Percentiles rank a stretch among this genome's conserved stretches.
Evolutionary conservation across 2,797 vertebrate genomes (phyloP).

Genomic region (Enteromius treurensis): DNA sequence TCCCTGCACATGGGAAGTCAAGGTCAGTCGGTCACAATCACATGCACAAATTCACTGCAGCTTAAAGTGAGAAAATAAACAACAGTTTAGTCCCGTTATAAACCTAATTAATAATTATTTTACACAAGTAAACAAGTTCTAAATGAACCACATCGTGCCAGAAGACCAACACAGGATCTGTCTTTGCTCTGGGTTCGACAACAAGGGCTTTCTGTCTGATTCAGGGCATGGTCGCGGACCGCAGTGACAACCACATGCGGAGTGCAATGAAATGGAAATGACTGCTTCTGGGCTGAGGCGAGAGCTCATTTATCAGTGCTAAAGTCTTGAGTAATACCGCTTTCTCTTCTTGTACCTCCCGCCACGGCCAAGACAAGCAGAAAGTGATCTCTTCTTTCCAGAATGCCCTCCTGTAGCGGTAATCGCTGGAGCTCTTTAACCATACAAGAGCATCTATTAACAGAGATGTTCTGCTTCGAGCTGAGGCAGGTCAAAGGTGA

Average conservation of each 20-base stretch:
- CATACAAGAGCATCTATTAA: conserved; percentile 25
- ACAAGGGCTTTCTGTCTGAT: conserved; percentile 29
- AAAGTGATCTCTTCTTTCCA: conserved; percentile 36
- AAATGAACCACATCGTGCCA: background rate
- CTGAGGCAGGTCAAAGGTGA: conserved; percentile 29
- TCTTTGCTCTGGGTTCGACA: background rate
- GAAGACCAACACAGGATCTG: background rate
- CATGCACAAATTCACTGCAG: background rate
- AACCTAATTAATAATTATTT: conserved; percentile 3
- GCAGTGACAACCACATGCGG: conserved; percentile 38
- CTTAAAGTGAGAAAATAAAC: background rate
- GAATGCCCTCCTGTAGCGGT: conserved; percentile 33
- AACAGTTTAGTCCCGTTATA: background rate
- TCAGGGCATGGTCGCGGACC: background rate
- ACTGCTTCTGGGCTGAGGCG: conserved; percentile 39
- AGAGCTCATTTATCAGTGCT: conserved; percentile 53
- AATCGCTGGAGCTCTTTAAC: conserved; percentile 21
- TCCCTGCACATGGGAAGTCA: conserved; percentile 42
- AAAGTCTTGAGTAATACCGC: conserved; percentile 41
- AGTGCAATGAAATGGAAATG: conserved; percentile 43
- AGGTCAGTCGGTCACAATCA: conserved; percentile 36
- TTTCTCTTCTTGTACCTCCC: conserved; percentile 50
- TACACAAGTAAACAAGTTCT: conserved; percentile 24
- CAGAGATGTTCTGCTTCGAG: background rate
- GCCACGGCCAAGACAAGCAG: conserved; percentile 43